A percentile compares a stretch with the other conserved stretches of the same genome.
Conservation (phyloP, 2,888 invertebrate genomes). For the Platypus cylindrus region DNA sequence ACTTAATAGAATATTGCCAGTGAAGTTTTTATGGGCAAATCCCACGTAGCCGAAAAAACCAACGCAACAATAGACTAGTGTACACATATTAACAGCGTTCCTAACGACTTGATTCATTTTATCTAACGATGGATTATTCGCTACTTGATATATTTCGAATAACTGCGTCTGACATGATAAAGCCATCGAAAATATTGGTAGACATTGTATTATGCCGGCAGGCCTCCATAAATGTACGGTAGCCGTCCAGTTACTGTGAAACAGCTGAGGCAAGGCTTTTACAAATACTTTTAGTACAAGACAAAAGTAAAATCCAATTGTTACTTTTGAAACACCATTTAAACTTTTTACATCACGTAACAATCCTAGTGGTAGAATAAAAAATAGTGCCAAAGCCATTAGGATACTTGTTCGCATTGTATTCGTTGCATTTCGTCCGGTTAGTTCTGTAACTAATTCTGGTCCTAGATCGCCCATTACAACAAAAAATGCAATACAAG, state of each 20-base stretch:
- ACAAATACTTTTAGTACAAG: conserved; percentile 69
- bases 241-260: conserved; percentile 57
- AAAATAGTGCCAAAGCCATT: conserved; percentile 58
- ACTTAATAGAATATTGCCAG: conserved; percentile 84
- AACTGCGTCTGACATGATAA: conserved; percentile 92
- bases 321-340: conserved; percentile 74
- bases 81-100: conserved; percentile 84
- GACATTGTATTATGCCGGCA: conserved; percentile 74
- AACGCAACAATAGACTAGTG: conserved; percentile 77
- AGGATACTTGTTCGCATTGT: conserved; percentile 51
- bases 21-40: conserved; percentile 61
- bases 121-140: conserved; percentile 76
- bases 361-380: conserved; percentile 81
- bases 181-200: conserved; percentile 95
- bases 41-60: conserved; percentile 84
- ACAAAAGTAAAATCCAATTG: conserved; percentile 83
- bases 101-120: conserved; percentile 81
- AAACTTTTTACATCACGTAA: conserved; percentile 82
- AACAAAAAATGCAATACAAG: conserved; percentile 91
- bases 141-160: conserved; percentile 84
- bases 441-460: conserved; percentile 70
- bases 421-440: conserved; percentile 23
- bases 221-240: conserved; percentile 71
- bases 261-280: conserved; percentile 64
- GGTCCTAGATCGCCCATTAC: conserved; percentile 97